A percentile compares a stretch with the other conserved stretches of the same genome.
Evolutionary conservation across 2,797 vertebrate genomes (phyloP).

Genomic region (Ataeniobius toweri): DNA sequence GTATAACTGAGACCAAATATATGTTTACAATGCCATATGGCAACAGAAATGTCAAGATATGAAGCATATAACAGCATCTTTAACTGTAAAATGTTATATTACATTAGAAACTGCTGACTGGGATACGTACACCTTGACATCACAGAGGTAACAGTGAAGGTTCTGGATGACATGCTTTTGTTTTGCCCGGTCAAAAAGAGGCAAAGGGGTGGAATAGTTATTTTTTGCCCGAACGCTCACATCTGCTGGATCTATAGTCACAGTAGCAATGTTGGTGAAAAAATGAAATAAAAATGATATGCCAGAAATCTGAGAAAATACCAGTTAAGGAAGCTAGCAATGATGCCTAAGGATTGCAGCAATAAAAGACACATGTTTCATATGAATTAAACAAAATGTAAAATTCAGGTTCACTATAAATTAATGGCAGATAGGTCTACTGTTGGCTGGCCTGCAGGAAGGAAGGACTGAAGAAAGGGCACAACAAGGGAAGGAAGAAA

Average conservation of each 20-base stretch:
- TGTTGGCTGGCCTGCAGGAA: too few species aligned
- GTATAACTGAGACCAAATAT: background rate
- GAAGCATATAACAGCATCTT: background rate
- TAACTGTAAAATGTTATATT: background rate
- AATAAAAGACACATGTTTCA: background rate
- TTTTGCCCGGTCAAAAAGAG: conserved; percentile 76
- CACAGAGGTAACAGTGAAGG: conserved; percentile 81
- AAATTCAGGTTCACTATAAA: background rate
- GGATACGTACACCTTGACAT: conserved; percentile 78
- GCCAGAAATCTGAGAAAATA: conserved; percentile 62
- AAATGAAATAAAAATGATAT: conserved; percentile 69
- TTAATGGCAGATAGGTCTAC: background rate
- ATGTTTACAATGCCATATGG: background rate
- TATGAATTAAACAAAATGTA: background rate
- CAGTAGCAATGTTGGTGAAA: conserved; percentile 68
- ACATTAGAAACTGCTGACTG: background rate
- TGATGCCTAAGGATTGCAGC: background rate
- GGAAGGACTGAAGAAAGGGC: background rate
- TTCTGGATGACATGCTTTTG: conserved; percentile 78
- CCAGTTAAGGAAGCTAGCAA: conserved; percentile 62
- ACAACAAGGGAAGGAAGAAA: background rate
- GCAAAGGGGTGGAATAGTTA: conserved; percentile 70
- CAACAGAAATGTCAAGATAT: background rate
- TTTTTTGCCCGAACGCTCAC: conserved; percentile 72
- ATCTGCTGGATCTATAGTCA: conserved; percentile 79